Evolutionary conservation across 2,888 invertebrate species (phyloP), one percentile per base, ranked within the genome.

Genomic region (Ormyrus pomaceus): DNA sequence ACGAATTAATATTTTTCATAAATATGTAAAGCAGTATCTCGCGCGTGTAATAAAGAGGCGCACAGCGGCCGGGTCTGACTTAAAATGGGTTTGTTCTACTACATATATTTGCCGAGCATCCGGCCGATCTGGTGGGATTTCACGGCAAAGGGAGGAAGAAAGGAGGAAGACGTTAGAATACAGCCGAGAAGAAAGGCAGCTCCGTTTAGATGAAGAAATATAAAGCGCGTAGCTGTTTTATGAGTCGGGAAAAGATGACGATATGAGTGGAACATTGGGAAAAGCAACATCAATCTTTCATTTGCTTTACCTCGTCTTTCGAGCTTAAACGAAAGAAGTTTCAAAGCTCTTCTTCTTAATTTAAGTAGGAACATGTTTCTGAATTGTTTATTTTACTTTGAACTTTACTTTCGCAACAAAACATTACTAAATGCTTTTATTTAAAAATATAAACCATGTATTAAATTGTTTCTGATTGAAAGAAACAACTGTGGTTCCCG

Each of bases 261-360:
- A 66, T 66, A 51, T 13, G 65, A 65, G 64, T 11, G 53, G 19
- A 53, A 55, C 53, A 53, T 5, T 8, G 6, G 65, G 10, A 5
- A 19, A 19, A 0, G 19, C 19, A 9, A 53, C 19, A 45, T 11
- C 34, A 9, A 7, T 66, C 66, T 66, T 66, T 66, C 66, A 66
- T 66, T 66, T 66, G 66, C 51, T 66, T 66, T 53, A 66, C 66
- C 53, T 45, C 53, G 53, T 53, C 66, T 66, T 66, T 53, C 53
- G 53, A 66, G 7, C 53, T 9, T 5, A 19, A 6, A 66, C 10
- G 50, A 13, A 0, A 7, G 11, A 3, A 7, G 48, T 19, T n/a
- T n/a, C n/a, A n/a, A n/a, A n/a, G n/a, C n/a, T n/a, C n/a, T n/a
- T n/a, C n/a, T n/a, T n/a, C n/a, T n/a, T n/a, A n/a, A n/a, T n/a